Evolutionary conservation across 2,888 invertebrate species (phyloP).

Genomic region (Cylloceria caligata): DNA sequence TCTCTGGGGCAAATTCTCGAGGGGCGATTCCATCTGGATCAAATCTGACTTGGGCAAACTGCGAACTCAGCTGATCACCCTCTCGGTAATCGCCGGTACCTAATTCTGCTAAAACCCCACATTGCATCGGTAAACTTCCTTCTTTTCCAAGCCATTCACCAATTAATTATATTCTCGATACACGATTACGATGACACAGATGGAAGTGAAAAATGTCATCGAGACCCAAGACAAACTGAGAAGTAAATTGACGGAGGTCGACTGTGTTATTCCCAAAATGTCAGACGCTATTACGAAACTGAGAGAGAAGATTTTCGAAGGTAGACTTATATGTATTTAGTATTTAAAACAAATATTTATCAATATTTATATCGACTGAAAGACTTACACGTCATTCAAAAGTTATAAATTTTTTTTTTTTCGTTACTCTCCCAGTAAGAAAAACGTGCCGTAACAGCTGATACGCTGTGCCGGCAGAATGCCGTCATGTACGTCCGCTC

Average conservation of each 20-base stretch:
- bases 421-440: too few species aligned
- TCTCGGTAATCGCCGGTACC: constrained; percentile 76
- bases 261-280: constrained; percentile 78
- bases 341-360: not conserved
- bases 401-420: too few species aligned
- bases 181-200: constrained; percentile 70
- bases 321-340: constrained; percentile 65
- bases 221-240: constrained; percentile 77
- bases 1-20: constrained; percentile 80
- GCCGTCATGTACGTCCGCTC: too few species aligned
- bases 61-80: constrained; percentile 76
- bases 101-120: constrained; percentile 9
- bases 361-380: too few species aligned
- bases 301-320: constrained; percentile 79
- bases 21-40: constrained; percentile 75
- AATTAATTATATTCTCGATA: constrained; percentile 3
- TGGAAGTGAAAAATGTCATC: constrained; percentile 78
- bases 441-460: too few species aligned
- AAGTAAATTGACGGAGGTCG: constrained; percentile 77
- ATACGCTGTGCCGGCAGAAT: too few species aligned
- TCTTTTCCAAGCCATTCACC: not conserved
- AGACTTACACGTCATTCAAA: too few species aligned
- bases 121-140: not conserved
- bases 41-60: constrained; percentile 78
- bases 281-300: constrained; percentile 78